phyloP scores from a whole-genome alignment of 2,113 vertebrate genomes.

The Periophthalmodon schlosseri region DNA sequence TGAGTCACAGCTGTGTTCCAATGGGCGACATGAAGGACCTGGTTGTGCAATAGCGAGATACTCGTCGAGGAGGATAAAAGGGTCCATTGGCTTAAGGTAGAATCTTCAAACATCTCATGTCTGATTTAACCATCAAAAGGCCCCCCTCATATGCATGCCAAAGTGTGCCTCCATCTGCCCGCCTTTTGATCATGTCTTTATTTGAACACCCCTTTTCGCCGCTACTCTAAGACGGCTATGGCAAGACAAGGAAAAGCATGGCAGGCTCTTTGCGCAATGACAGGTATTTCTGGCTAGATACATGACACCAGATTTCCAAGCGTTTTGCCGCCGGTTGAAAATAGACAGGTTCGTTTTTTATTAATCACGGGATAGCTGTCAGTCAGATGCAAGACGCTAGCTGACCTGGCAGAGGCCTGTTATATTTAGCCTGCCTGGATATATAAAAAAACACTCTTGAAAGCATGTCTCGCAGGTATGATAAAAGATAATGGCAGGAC shows the following conservation, averaged over 20 bases:
- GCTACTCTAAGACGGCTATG: conserved; percentile 43
- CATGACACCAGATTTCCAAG: conserved; percentile 50
- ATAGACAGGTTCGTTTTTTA: conserved; percentile 5
- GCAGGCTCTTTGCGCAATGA: conserved; percentile 62
- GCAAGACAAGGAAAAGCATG: conserved; percentile 53
- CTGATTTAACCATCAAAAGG: conserved; percentile 68
- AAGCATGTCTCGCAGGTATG: conserved; percentile 56
- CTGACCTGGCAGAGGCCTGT: conserved; percentile 57
- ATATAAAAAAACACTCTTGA: conserved; percentile 52
- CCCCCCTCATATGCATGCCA: conserved; percentile 61
- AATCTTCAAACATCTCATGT: conserved; percentile 64
- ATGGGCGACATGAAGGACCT: conserved; percentile 50
- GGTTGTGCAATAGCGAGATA: conserved; percentile 58
- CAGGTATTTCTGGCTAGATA: conserved; percentile 60
- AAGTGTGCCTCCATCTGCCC: conserved; percentile 50
- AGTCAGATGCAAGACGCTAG: conserved; percentile 46
- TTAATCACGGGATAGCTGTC: conserved; percentile 60
- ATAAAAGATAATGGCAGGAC: conserved; percentile 67
- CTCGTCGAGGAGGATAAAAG: conserved; percentile 69
- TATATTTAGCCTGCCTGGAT: conserved; percentile 67
- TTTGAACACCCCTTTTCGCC: conserved; percentile 50
- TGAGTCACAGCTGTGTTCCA: conserved; percentile 48
- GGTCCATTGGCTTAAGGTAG: conserved; percentile 61
- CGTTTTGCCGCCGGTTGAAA: conserved; percentile 32
- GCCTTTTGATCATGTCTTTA: conserved; percentile 71